phyloP scores from a whole-genome alignment of 2,113 vertebrate genomes.

The Gambusia affinis region DNA sequence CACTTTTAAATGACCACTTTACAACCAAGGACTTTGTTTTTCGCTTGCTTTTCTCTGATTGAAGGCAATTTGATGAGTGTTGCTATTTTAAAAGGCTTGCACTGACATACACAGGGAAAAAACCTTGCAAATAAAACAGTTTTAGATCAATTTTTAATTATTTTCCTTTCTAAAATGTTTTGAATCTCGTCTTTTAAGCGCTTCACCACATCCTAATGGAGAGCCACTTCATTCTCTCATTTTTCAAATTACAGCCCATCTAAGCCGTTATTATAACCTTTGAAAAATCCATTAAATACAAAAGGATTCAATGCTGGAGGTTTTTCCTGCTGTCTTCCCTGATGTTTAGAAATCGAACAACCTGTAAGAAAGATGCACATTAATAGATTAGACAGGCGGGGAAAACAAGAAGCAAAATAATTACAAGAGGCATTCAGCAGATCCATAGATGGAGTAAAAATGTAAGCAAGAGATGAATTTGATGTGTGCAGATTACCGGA shows the following conservation, averaged over 20 bases:
- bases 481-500: neutral
- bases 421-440: too few species aligned
- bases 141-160: conserved; percentile 3
- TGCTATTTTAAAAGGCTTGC: conserved; percentile 6
- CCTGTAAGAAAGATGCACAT: neutral
- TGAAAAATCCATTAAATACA: neutral
- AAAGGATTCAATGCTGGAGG: neutral
- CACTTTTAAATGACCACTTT: neutral
- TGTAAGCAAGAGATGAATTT: neutral
- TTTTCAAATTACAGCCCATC: neutral
- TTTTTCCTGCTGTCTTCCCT: neutral
- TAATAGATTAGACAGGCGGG: neutral
- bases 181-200: neutral
- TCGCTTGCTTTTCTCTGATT: conserved; percentile 20
- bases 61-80: neutral
- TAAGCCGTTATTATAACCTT: neutral
- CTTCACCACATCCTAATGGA: neutral
- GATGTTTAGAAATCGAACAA: neutral
- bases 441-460: neutral
- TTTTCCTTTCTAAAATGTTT: conserved; percentile 4
- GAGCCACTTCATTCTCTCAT: neutral
- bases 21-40: conserved; percentile 1
- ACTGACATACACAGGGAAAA: neutral
- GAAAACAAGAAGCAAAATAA: neutral
- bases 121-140: conserved; percentile 30